Evolutionary conservation across 2,113 vertebrate species (phyloP).

Genomic region (Ceyx margarethae): DNA sequence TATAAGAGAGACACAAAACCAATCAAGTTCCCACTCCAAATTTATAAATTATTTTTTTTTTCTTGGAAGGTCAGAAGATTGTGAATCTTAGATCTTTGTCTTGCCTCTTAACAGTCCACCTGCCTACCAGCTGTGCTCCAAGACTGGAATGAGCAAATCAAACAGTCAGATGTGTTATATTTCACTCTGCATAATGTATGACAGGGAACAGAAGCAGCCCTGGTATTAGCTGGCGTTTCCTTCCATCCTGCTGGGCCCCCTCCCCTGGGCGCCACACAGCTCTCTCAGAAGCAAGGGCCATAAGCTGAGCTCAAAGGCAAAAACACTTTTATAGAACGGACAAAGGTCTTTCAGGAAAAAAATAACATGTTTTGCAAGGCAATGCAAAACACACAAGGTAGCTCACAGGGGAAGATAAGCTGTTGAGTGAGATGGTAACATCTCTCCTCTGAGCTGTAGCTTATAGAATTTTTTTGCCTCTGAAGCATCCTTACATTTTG

Average conservation of each 20-base stretch:
- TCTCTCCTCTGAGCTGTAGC: background rate
- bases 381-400: background rate
- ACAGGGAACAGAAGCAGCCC: background rate
- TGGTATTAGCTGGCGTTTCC: background rate
- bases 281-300: background rate
- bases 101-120: constrained; percentile 23
- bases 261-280: background rate
- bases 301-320: background rate
- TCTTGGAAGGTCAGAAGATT: constrained; percentile 11
- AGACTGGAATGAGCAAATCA: constrained; percentile 3
- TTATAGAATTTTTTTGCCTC: background rate
- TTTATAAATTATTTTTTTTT: background rate
- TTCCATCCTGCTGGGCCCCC: background rate
- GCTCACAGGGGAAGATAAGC: background rate
- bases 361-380: background rate
- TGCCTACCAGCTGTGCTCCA: constrained; percentile 37
- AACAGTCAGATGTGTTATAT: constrained; percentile 5
- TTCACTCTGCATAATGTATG: background rate
- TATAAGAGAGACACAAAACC: background rate
- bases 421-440: background rate
- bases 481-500: background rate
- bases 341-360: background rate
- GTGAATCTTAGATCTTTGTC: constrained; percentile 3
- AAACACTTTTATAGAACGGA: background rate
- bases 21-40: background rate